A percentile compares a stretch with the other conserved stretches of the same genome.
Evolutionary conservation across 2,797 vertebrate species (phyloP).

Genomic region (Sciurus vulgaris): DNA sequence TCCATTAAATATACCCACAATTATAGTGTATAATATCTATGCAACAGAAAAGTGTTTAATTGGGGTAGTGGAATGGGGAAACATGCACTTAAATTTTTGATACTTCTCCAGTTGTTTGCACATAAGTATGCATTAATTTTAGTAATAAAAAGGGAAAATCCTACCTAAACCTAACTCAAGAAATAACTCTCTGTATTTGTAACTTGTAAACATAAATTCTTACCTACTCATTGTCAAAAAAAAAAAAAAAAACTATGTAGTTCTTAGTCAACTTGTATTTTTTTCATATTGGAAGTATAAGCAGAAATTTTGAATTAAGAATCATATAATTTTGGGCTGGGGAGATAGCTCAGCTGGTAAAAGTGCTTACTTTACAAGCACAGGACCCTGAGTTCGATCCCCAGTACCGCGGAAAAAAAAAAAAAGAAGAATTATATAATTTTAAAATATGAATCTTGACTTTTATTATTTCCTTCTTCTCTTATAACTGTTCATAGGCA

Average conservation of each 20-base stretch:
- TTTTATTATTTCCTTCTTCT: slow-evolving; percentile 22
- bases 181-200: slow-evolving; percentile 1
- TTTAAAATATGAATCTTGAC: background rate
- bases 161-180: background rate
- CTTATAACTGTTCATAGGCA: background rate
- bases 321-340: too few species aligned
- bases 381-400: too few species aligned
- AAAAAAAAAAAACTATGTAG: background rate
- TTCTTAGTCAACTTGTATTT: background rate
- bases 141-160: slow-evolving; percentile 3
- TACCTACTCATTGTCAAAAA: slow-evolving; percentile 35
- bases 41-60: background rate
- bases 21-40: background rate
- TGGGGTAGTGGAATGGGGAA: background rate
- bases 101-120: background rate
- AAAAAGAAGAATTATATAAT: background rate
- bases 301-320: slow-evolving; percentile 10
- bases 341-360: too few species aligned
- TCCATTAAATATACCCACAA: background rate
- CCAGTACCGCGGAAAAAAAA: too few species aligned
- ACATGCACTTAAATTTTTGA: background rate
- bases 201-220: background rate
- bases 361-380: too few species aligned
- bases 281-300: background rate
- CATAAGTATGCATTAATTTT: slow-evolving; percentile 44